phyloP scores from a whole-genome alignment of 2,113 vertebrate species.

The Nothocercus nigrocapillus region DNA sequence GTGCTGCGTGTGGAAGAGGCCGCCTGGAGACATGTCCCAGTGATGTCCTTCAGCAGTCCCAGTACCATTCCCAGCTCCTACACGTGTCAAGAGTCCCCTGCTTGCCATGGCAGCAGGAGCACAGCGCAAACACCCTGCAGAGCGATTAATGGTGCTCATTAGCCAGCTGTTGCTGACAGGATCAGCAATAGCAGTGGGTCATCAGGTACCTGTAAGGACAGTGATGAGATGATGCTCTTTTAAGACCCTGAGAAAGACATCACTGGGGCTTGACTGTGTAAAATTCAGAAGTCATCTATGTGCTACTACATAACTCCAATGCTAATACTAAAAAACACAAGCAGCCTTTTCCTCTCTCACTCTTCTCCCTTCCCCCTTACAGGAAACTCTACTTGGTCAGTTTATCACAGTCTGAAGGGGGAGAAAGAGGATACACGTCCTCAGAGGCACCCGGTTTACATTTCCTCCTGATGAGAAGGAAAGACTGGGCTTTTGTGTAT shows the following conservation, averaged over 20 bases:
- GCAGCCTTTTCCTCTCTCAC: neutral
- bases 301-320: neutral
- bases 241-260: neutral
- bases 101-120: neutral
- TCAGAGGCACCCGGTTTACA: neutral
- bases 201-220: neutral
- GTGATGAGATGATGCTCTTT: neutral
- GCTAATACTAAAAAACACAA: neutral
- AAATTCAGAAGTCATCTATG: neutral
- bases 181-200: fast-evolving
- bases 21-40: neutral
- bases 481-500: neutral
- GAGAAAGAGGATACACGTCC: neutral
- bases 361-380: neutral
- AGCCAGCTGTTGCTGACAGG: neutral
- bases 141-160: neutral
- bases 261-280: neutral
- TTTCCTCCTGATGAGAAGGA: neutral
- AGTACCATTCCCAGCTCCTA: fast-evolving
- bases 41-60: neutral
- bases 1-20: neutral
- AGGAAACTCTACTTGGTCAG: neutral
- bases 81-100: neutral
- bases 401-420: neutral
- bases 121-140: neutral